Percentiles rank a stretch among this genome's conserved stretches.
These are phyloP conservation scores for Sebastes taczanowskii DNA, from an alignment of 2,797 vertebrate genomes.

Conservation along the genomic window DNA sequence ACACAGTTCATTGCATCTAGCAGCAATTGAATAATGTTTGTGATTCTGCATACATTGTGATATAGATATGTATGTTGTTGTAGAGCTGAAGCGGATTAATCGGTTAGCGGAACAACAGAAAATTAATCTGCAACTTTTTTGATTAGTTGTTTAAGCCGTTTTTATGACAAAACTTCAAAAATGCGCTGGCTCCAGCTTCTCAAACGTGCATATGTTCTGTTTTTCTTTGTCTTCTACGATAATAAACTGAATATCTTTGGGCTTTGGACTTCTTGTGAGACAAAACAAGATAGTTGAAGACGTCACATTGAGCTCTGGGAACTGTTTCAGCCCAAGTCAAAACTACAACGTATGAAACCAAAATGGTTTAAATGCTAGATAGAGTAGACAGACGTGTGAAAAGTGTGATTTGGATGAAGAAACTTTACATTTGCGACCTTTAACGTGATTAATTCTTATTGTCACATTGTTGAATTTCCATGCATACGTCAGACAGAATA, in stretches of 20 bases:
- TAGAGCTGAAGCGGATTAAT: neutral
- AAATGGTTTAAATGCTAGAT: neutral
- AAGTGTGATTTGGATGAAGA: neutral
- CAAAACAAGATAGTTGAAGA: neutral
- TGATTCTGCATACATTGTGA: neutral
- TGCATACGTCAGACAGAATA: neutral
- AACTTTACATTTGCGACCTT: neutral
- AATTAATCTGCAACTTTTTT: neutral
- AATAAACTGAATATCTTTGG: neutral
- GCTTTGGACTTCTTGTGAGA: neutral
- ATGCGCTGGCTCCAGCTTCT: too few relatives aligned
- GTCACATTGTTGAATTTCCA: neutral
- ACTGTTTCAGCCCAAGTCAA: neutral
- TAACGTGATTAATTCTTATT: neutral
- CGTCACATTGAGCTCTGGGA: neutral
- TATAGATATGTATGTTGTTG: neutral
- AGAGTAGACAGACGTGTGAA: neutral
- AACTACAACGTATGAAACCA: neutral
- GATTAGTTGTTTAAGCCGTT: neutral
- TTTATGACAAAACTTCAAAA: neutral
- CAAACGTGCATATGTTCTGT: too few relatives aligned
- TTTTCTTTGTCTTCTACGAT: neutral
- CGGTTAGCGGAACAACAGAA: neutral
- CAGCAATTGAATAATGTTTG: neutral
- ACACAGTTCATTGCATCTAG: neutral